Conservation (phyloP, 2,797 vertebrate genomes). For the Eurystomus glaucurus region DNA sequence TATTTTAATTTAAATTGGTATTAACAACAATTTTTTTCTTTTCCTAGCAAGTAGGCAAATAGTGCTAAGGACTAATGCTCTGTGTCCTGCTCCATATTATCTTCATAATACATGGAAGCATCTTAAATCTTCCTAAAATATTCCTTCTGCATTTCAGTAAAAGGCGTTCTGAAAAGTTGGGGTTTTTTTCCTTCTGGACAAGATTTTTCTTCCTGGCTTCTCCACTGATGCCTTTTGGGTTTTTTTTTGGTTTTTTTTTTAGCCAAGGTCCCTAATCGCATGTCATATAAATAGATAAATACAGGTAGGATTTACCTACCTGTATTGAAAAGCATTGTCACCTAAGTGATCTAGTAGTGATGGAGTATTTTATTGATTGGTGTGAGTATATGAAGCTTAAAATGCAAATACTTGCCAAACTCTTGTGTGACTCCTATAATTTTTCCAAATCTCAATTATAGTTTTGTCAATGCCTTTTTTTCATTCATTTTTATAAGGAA, state of each 20-base stretch:
- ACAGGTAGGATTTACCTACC: background rate
- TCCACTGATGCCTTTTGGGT: background rate
- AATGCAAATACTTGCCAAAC: background rate
- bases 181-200: background rate
- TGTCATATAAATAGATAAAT: background rate
- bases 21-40: background rate
- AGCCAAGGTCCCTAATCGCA: background rate
- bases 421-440: fast-evolving
- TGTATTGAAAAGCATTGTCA: background rate
- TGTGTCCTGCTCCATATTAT: background rate
- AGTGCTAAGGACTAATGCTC: background rate
- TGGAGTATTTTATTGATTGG: background rate
- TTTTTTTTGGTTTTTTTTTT: background rate
- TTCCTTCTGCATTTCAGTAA: background rate
- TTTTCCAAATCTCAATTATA: background rate
- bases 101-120: background rate
- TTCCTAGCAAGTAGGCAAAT: background rate
- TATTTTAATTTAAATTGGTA: background rate
- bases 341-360: background rate
- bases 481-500: background rate
- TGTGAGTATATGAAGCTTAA: background rate
- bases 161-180: background rate
- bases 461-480: background rate
- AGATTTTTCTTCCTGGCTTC: background rate
- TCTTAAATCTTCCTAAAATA: background rate